Evolutionary conservation across 1,140 invertebrate genomes (phyloP), one percentile per base, ranked within the genome.

Genomic region (Choristoneura fumiferana): DNA sequence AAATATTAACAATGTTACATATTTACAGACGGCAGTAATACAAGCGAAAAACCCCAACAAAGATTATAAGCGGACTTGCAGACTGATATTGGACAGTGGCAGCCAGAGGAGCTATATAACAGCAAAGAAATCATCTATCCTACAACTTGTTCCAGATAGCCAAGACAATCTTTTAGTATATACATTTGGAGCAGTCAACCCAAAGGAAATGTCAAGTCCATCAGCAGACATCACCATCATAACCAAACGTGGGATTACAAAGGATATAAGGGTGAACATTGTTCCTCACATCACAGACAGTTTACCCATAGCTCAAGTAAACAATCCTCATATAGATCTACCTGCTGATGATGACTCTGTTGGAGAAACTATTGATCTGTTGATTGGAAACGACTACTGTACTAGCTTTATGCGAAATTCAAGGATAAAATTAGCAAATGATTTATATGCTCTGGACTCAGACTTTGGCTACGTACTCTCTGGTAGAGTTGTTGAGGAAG

Each of bases 301-400:
- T n/a, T n/a, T n/a, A n/a, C n/a, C n/a, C n/a, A n/a, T n/a, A n/a
- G n/a, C n/a, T n/a, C n/a, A n/a, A n/a, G n/a, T n/a, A n/a, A 29
- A 29, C 6, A 29, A 29, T 29, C 2, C 22, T 29, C 6, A 2
- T 3, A 29, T 29, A 2, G 57, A 49, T n/a, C 3, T 59, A 9
- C 1, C 22, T 14, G 45, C 58, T 4, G 58, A 59, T 54, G 58
- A 59, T 54, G 18, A 12, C 1, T 54, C 58, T 14, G 12, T 8
- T 13, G 58, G 58, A 1, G 35, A 54, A n/a, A 15, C n/a, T 0
- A 33, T 59, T 10, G 10, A 59, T 34, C 3, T 59, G 0, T n/a
- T 59, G 0, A 54, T 59, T 15, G 58, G 58, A 8, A 59, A 59
- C 17, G 49, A 59, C 36, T 54, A 54, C 17, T 59, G 40, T 29